Evolutionary conservation across 2,113 vertebrate genomes (phyloP), one percentile per base, ranked within the genome.

Genomic region (Holacanthus passer): DNA sequence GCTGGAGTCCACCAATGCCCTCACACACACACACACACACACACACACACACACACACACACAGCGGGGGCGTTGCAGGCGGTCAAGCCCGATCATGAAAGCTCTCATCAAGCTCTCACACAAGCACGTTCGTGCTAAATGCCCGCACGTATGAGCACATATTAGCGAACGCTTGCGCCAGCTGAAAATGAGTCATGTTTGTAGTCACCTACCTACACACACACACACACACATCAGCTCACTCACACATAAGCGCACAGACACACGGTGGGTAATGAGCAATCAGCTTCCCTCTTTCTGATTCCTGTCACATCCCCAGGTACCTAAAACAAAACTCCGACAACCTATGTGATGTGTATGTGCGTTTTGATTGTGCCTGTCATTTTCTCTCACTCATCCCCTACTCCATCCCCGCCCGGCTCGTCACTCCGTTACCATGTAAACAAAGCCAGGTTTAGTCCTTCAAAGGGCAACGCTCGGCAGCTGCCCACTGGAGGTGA

Each of bases 361-460:
- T 56, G 75, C 29, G 35, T 50, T 52, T 67, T 82, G 78, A 82
- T 73, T 86, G 67, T 37, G 60, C 45, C 50, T 84, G 74, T 80
- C 67, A 50, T 74, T 87, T 77, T 73, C 78, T 72, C 79, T 65
- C 22, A 6, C 84, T 81, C 85, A 50, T 74, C 64, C 68, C 56
- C 70, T 66, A 74, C 69, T 83, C 43, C 66, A 24, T 89, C 77
- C 66, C 82, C 80, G 45, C 79, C 83, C 53, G 7, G 81, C 86
- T 87, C 73, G 63, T 69, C 82, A 41, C 78, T 52, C 84, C 58
- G 91, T 95, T 92, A 52, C 93, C 94, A 95, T 95, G 94, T 94
- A 94, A 92, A 95, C 92, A 89, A 93, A 90, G 89, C 90, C 91
- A 92, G 90, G 88, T 92, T 93, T 92, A 93, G 91, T 85, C 92